Base-by-base conservation (phyloP, 2,797 vertebrate species). In the Synaphobranchus kaupii region DNA sequence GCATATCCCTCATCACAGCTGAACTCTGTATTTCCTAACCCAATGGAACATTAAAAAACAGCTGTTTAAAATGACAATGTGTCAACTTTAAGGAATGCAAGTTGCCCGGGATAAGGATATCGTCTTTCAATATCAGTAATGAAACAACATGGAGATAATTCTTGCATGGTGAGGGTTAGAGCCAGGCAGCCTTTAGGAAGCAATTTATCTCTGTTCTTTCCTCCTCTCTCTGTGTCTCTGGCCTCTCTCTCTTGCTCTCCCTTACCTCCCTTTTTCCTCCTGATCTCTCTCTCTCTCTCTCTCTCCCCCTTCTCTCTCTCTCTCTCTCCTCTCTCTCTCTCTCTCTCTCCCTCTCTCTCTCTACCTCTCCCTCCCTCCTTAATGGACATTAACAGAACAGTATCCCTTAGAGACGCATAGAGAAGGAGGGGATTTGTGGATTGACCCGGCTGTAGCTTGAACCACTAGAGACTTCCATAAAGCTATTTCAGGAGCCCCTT, bases 381-480 rank as follows among this genome's bases (percentile, higher is more conserved):
- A 9, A n/a, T 22, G 4, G 2, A 20, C 39, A 44, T 44, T 31
- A 12, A 10, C 73, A 44, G 39, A 78, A 9, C 31, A 47, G 73
- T 47, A 47, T 47, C 5, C 34, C 73, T 17, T 2, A 78, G 73
- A 34, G n/a, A 34, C n/a, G 13, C 12, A 15, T 13, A 78, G 34
- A 78, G 25, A 56, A 2, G n/a, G 4, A 20, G 50, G 31, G 47
- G 48, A 28, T 25, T 54, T 52, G 80, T 4, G 52, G 50, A 15
- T 50, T 54, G 82, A 56, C 82, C 48, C 52, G 47, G 25, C 80
- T 83, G 82, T 25, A 83, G 28, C n/a, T 54, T 56, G 50, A 83
- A 56, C 82, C 25, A 28, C 48, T 91, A 90, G 87, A 90, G 73
- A n/a, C 39, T 89, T 91, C 90, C 87, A 88, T 91, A 83, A 31